Evolutionary conservation across 2,113 vertebrate species (phyloP).

Genomic region (Pangasianodon gigas): DNA sequence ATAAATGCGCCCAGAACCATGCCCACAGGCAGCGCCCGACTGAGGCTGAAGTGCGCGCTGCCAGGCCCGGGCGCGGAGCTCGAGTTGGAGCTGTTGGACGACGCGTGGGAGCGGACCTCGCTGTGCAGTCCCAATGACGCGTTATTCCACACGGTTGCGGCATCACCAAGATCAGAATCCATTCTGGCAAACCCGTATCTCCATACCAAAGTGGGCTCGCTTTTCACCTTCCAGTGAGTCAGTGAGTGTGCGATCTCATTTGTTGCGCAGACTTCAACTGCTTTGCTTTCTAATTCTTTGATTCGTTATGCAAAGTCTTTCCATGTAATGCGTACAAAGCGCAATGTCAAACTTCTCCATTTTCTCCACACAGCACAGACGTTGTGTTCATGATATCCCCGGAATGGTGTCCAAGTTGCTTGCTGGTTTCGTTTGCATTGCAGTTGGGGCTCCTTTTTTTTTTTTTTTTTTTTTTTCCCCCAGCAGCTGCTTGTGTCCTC

Average conservation of each 20-base stretch:
- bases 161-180: constrained; percentile 75
- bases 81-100: constrained; percentile 74
- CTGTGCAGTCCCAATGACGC: constrained; percentile 68
- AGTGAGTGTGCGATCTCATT: constrained; percentile 49
- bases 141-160: constrained; percentile 70
- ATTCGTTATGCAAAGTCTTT: background rate
- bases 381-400: background rate
- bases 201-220: constrained; percentile 69
- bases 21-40: constrained; percentile 84
- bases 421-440: background rate
- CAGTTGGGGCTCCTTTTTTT: background rate
- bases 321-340: constrained; percentile 45
- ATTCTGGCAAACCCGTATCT: constrained; percentile 70
- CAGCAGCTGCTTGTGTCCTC: constrained; percentile 13
- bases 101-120: constrained; percentile 56
- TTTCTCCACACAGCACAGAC: constrained; percentile 21
- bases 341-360: constrained; percentile 19
- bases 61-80: constrained; percentile 71
- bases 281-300: background rate
- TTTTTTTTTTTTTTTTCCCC: background rate
- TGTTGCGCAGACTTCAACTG: constrained; percentile 1
- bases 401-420: background rate
- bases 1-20: constrained; percentile 92
- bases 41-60: constrained; percentile 78
- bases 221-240: constrained; percentile 14